These are phyloP conservation scores for Crotalus helleri DNA, from an alignment of 2,113 vertebrate genomes.

Conservation along the genomic window DNA sequence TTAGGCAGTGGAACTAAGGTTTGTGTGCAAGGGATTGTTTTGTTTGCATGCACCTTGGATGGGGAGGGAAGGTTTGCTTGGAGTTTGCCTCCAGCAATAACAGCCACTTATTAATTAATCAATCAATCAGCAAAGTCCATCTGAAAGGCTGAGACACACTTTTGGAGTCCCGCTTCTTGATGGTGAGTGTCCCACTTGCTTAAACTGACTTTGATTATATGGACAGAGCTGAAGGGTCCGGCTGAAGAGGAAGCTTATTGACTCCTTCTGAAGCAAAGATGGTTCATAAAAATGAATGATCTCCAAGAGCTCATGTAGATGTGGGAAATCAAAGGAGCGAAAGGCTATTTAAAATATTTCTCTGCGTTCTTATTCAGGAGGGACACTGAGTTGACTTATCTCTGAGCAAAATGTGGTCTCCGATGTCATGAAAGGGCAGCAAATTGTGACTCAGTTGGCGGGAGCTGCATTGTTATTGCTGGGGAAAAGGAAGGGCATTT, in stretches of 20 bases:
- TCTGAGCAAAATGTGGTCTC: not conserved
- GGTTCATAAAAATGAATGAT: not conserved
- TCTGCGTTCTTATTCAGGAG: not conserved
- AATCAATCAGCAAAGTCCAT: not conserved
- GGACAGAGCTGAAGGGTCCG: not conserved
- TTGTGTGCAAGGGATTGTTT: slow-evolving; percentile 64
- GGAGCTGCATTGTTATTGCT: not conserved
- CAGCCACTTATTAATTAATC: not conserved
- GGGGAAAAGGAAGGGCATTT: not conserved
- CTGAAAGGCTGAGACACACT: accelerated
- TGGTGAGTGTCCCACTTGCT: not conserved
- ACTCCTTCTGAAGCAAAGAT: not conserved
- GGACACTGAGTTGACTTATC: not conserved
- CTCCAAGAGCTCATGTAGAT: not conserved
- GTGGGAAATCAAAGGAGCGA: not conserved
- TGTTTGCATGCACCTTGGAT: slow-evolving; percentile 74
- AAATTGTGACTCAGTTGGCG: not conserved
- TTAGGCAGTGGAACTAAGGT: slow-evolving; percentile 77
- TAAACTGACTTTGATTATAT: not conserved
- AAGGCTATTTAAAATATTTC: not conserved
- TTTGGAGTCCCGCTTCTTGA: not conserved
- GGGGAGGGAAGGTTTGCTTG: slow-evolving; percentile 50
- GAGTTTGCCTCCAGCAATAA: slow-evolving; percentile 48
- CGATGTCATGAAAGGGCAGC: not conserved
- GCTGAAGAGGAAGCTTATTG: not conserved